Conservation (phyloP, 2,888 invertebrate genomes). For the Panorpa germanica region DNA sequence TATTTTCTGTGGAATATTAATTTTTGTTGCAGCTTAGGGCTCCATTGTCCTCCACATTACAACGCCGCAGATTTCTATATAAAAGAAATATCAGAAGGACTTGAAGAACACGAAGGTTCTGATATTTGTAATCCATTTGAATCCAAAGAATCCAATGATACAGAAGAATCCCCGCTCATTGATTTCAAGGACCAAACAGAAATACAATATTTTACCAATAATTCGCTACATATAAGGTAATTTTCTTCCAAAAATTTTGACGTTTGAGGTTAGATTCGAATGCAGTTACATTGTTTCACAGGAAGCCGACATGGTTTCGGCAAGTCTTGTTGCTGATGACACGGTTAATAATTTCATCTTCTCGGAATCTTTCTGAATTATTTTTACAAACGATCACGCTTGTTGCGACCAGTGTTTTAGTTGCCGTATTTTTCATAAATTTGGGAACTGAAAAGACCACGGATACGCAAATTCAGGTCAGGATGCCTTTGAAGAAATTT, state of each 20-base stretch:
- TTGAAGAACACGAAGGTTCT: conserved; percentile 23
- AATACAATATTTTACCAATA: neutral
- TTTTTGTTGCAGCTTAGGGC: conserved; percentile 32
- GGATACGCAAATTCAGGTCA: too few relatives aligned
- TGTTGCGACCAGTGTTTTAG: too few relatives aligned
- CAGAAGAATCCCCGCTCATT: neutral
- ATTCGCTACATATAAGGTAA: too few relatives aligned
- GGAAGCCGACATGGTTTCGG: conserved; percentile 20
- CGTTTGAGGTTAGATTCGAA: neutral
- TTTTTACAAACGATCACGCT: too few relatives aligned
- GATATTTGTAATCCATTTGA: conserved; percentile 6
- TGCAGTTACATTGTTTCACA: neutral
- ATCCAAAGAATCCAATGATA: conserved; percentile 1
- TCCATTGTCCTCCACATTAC: conserved; percentile 51
- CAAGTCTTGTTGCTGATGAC: conserved; percentile 20
- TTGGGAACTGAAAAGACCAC: too few relatives aligned
- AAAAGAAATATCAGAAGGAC: conserved; percentile 29
- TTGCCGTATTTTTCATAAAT: too few relatives aligned
- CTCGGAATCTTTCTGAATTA: too few relatives aligned
- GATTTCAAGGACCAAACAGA: neutral
- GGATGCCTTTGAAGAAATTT: too few relatives aligned
- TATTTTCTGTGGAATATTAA: conserved; percentile 5
- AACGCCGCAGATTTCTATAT: conserved; percentile 80
- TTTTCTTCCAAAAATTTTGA: conserved; percentile 1
- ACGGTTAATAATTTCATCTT: too few relatives aligned